These are phyloP conservation scores for Sinhomidia bicolor DNA, from an alignment of 2,888 invertebrate species.

Conservation along the genomic window DNA sequence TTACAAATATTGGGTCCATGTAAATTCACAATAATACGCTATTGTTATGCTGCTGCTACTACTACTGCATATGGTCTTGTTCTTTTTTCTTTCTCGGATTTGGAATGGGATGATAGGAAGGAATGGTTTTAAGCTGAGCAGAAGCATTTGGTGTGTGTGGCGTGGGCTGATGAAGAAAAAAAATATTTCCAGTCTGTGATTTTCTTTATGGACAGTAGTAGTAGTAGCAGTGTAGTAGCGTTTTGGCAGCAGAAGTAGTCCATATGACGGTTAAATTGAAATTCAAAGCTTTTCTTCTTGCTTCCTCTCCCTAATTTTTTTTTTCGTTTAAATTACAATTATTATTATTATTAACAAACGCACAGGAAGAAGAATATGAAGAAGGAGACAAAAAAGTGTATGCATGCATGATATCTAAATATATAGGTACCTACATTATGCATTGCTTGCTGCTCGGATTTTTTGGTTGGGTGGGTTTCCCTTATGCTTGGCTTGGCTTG, in stretches of 20 bases:
- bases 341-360: neutral
- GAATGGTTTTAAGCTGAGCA: too few species aligned
- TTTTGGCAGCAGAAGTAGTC: neutral
- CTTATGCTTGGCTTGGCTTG: neutral
- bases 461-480: conserved; percentile 20
- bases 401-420: neutral
- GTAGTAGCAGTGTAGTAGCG: neutral
- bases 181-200: conserved; percentile 54
- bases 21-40: neutral
- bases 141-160: conserved; percentile 1
- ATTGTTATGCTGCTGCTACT: neutral
- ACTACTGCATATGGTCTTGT: neutral
- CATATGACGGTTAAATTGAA: conserved; percentile 36
- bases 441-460: neutral
- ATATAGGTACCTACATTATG: too few species aligned
- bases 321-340: conserved; percentile 7
- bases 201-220: conserved; percentile 46
- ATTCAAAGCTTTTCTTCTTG: neutral
- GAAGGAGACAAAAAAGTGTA: neutral
- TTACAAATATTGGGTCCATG: neutral
- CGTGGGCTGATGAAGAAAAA: conserved; percentile 1
- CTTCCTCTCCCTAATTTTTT: neutral
- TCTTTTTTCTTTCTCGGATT: neutral
- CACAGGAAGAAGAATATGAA: conserved; percentile 51
- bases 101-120: neutral